Evolutionary conservation across 2,888 invertebrate species (phyloP), one percentile per base, ranked within the genome.

Genomic region (Corbicula japonica): DNA sequence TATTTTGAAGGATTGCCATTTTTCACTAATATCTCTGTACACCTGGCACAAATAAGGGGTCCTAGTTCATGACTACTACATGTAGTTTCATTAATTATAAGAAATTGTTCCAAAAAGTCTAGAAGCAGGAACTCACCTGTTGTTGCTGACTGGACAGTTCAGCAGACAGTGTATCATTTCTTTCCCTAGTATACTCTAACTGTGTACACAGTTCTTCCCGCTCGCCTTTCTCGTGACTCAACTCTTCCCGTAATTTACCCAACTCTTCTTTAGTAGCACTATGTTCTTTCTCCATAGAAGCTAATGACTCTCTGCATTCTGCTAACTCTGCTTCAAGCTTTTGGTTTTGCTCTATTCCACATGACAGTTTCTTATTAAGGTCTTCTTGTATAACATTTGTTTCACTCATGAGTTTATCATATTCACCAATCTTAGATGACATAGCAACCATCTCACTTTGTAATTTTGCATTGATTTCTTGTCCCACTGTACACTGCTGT

Each of bases 61-160:
- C n/a, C n/a, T n/a, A n/a, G n/a, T n/a, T n/a, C n/a, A n/a, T n/a
- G n/a, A n/a, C n/a, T n/a, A n/a, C n/a, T n/a, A n/a, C n/a, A n/a
- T n/a, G n/a, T n/a, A n/a, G n/a, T n/a, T n/a, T n/a, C n/a, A n/a
- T n/a, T n/a, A n/a, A n/a, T n/a, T n/a, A n/a, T n/a, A n/a, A n/a
- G n/a, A n/a, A n/a, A n/a, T n/a, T n/a, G n/a, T n/a, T n/a, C n/a
- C n/a, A 38, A 18, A 56, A 56, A 30, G 8, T 12, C 10, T 8
- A 12, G n/a, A 23, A 18, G 26, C 23, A 41, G 23, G 46, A 50
- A n/a, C 26, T 34, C 60, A 88, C 88, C 87, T 88, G 88, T 61
- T 87, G 86, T 70, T 83, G 85, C 15, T 81, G 77, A 54, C 81
- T 87, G 41, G 82, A 82, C 26, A 82, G 73, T 76, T 87, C 88